Conservation (phyloP, 2,888 invertebrate species). For the Drosophila macrospina region DNA sequence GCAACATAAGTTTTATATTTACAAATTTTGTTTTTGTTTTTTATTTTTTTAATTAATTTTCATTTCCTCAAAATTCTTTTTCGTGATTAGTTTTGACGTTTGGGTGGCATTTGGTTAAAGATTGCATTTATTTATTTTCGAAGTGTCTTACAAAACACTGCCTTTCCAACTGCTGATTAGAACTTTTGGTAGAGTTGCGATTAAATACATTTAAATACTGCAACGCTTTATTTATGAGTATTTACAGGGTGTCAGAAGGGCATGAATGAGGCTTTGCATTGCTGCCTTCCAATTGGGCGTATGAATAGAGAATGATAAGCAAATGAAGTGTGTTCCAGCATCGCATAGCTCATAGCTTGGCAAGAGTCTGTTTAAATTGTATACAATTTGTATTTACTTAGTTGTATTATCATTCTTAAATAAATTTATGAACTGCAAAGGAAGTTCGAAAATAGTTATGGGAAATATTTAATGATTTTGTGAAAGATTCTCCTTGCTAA, state of each 20-base stretch:
- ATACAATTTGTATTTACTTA: too few species aligned
- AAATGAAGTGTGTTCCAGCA: too few species aligned
- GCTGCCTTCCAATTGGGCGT: slow-evolving; percentile 35
- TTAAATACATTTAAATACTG: slow-evolving; percentile 12
- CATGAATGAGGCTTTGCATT: slow-evolving; percentile 54
- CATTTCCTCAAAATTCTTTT: slow-evolving; percentile 25
- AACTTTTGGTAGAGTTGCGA: background rate
- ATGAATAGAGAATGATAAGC: slow-evolving; percentile 1
- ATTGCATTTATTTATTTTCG: slow-evolving; percentile 33
- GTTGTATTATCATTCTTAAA: too few species aligned
- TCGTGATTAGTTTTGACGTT: slow-evolving; percentile 45
- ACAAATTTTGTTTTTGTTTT: slow-evolving; percentile 12
- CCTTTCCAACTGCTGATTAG: slow-evolving; percentile 27
- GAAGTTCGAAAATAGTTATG: too few species aligned
- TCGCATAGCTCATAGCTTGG: background rate
- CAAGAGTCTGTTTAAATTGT: background rate
- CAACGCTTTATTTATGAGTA: slow-evolving; percentile 6
- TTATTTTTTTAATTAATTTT: slow-evolving; percentile 60
- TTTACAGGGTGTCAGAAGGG: slow-evolving; percentile 24
- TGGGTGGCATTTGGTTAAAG: slow-evolving; percentile 67
- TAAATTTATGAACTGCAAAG: too few species aligned
- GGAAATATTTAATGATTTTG: too few species aligned
- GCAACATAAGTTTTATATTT: slow-evolving; percentile 1
- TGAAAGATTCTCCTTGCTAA: too few species aligned
- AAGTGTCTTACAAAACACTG: slow-evolving; percentile 61